These are phyloP conservation scores for Seira ritae DNA, from an alignment of 2,888 invertebrate genomes.

Conservation along the genomic window DNA sequence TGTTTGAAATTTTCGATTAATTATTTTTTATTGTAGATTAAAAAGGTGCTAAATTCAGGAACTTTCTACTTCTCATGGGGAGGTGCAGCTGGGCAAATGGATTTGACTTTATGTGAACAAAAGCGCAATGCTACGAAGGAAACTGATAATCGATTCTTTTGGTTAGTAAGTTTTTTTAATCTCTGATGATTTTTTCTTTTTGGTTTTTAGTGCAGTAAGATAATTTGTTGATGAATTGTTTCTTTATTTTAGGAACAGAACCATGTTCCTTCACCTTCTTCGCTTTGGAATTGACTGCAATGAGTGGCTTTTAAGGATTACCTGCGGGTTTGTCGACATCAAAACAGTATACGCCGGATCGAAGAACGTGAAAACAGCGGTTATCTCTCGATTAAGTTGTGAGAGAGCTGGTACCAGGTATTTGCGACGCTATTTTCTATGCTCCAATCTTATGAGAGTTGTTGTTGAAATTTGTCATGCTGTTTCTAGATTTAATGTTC, in stretches of 20 bases:
- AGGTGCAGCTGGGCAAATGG: constrained; percentile 81
- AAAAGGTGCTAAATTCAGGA: constrained; percentile 96
- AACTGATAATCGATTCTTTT: constrained; percentile 97
- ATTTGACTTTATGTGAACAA: constrained; percentile 96
- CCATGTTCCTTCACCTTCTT: constrained; percentile 94
- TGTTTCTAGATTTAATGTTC: constrained; percentile 88
- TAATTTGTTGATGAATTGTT: not conserved
- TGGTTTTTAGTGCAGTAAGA: constrained; percentile 7
- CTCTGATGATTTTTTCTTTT: not conserved
- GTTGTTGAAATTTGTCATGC: not conserved
- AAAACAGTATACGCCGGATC: constrained; percentile 98
- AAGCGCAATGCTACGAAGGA: constrained; percentile 86
- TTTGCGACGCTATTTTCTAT: no score
- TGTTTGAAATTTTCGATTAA: no score
- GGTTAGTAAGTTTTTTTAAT: constrained; percentile 79
- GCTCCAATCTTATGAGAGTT: no score
- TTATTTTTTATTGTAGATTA: constrained; percentile 74
- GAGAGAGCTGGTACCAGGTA: constrained; percentile 96
- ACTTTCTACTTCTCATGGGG: constrained; percentile 98
- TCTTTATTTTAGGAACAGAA: constrained; percentile 87
- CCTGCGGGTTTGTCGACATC: constrained; percentile 98
- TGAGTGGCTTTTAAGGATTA: constrained; percentile 94
- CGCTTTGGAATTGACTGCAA: constrained; percentile 93
- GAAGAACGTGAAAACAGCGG: constrained; percentile 94
- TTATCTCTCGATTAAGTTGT: constrained; percentile 96